These are phyloP conservation scores for Sebastolobus altivelis DNA, from an alignment of 2,797 vertebrate genomes.

Conservation along the genomic window DNA sequence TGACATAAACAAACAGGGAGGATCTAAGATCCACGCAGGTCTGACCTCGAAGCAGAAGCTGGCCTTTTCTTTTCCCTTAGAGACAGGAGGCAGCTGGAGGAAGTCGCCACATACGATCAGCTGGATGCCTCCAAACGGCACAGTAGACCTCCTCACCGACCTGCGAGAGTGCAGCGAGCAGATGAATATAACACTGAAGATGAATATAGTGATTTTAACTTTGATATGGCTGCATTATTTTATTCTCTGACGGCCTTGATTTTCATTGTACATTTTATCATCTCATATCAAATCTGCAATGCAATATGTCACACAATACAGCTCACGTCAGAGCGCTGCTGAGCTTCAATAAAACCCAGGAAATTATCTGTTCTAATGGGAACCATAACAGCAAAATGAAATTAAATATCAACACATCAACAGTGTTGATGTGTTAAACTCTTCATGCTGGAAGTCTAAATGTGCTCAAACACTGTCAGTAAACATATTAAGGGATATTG, in stretches of 20 bases:
- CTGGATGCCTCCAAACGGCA: constrained; percentile 97
- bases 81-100: constrained; percentile 94
- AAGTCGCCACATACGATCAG: constrained; percentile 97
- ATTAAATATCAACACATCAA: neutral
- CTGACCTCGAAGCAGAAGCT: constrained; percentile 96
- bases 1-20: neutral
- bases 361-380: neutral
- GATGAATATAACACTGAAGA: neutral
- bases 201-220: neutral
- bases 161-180: constrained; percentile 68
- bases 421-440: neutral
- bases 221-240: neutral
- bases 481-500: neutral
- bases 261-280: neutral
- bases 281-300: neutral
- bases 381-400: neutral
- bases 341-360: neutral
- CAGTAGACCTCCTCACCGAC: constrained; percentile 88
- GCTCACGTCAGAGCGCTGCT: neutral
- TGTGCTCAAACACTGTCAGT: neutral
- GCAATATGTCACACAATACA: neutral
- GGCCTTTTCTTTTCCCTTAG: constrained; percentile 88
- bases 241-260: neutral
- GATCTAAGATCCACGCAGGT: accelerated
- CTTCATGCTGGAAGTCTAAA: neutral